Percentiles rank a stretch among this genome's conserved stretches.
Evolutionary conservation across 1,140 invertebrate species (phyloP).

Genomic region (Drosophila pectinifera): DNA sequence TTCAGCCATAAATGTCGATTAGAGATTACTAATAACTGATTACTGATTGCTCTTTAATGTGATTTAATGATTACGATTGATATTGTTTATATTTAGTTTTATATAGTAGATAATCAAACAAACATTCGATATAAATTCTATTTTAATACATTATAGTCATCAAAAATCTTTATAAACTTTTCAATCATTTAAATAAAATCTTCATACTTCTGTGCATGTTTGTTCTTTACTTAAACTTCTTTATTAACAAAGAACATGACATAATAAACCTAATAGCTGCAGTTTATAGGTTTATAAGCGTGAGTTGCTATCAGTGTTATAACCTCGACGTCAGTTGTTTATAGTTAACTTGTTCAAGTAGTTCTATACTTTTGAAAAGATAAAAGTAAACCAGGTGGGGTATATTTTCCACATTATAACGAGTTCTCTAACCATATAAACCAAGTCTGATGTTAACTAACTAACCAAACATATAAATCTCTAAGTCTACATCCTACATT

Average conservation of each 20-base stretch:
- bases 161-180: not conserved
- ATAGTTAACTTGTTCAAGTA: not conserved
- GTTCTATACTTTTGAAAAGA: not conserved
- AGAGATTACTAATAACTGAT: constrained; percentile 15
- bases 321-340: not conserved
- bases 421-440: too few species aligned
- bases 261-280: not conserved
- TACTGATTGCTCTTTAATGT: constrained; percentile 9
- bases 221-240: not conserved
- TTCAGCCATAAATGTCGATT: constrained; percentile 13
- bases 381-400: not conserved
- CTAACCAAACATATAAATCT: too few species aligned
- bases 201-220: not conserved
- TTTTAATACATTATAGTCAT: not conserved
- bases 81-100: too few species aligned
- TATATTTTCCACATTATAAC: not conserved
- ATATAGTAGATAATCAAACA: not conserved
- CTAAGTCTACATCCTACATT: too few species aligned
- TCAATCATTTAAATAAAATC: not conserved
- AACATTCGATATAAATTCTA: not conserved
- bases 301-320: constrained; percentile 2
- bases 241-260: not conserved
- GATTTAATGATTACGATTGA: constrained; percentile 17
- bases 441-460: too few species aligned
- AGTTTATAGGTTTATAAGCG: constrained; percentile 1